These are phyloP conservation scores for Exephanes ischioxanthus DNA, from an alignment of 2,888 invertebrate genomes.

Conservation along the genomic window DNA sequence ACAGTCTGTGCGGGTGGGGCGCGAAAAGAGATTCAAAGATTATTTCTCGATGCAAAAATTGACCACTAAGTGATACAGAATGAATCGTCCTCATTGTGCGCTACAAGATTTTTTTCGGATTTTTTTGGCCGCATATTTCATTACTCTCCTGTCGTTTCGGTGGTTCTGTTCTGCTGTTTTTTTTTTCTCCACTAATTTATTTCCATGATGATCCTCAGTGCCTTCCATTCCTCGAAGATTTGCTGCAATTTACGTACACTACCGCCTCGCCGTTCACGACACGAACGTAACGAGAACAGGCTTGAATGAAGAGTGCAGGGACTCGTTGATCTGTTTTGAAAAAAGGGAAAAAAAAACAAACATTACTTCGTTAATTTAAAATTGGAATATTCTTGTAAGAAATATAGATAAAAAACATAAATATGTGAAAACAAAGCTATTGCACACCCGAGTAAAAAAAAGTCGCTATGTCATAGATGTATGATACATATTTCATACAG, in stretches of 20 bases:
- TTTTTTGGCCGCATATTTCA: slow-evolving; percentile 14
- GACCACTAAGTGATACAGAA: slow-evolving; percentile 26
- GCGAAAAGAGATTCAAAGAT: slow-evolving; percentile 5
- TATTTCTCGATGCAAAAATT: slow-evolving; percentile 42
- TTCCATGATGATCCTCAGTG: slow-evolving; percentile 46
- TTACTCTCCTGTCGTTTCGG: slow-evolving; percentile 16
- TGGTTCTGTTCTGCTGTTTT: slow-evolving; percentile 1
- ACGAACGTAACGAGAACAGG: slow-evolving; percentile 84
- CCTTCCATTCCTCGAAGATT: slow-evolving; percentile 61
- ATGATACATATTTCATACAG: too few species aligned
- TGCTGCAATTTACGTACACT: slow-evolving; percentile 79
- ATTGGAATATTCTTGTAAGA: not conserved
- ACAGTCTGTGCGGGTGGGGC: slow-evolving; percentile 63
- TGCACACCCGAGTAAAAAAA: not conserved
- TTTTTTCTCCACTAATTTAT: slow-evolving; percentile 5
- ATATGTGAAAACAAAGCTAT: slow-evolving; percentile 17
- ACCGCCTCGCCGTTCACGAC: slow-evolving; percentile 80
- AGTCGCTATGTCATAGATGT: too few species aligned
- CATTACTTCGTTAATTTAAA: slow-evolving; percentile 25
- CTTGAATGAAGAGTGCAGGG: slow-evolving; percentile 84
- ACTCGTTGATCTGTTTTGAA: slow-evolving; percentile 78
- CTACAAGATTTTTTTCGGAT: not conserved
- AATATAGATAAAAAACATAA: slow-evolving; percentile 14
- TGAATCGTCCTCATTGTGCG: slow-evolving; percentile 46
- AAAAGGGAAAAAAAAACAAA: slow-evolving; percentile 7